These are phyloP conservation scores for Passer montanus DNA, from an alignment of 2,113 vertebrate genomes.

Conservation along the genomic window DNA sequence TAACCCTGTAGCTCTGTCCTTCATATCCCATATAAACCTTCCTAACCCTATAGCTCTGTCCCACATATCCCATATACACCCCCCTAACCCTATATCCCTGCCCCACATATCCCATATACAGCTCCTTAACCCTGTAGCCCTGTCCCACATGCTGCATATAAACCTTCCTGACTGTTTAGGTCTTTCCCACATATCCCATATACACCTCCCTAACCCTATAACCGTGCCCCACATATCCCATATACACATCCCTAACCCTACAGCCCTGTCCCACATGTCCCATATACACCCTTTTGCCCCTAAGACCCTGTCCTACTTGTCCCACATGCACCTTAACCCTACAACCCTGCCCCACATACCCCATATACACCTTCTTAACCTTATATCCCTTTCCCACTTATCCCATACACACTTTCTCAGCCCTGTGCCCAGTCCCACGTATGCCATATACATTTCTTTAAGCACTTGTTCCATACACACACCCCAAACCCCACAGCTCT, in stretches of 20 bases:
- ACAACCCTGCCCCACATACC: background rate
- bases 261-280: background rate
- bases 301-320: no score
- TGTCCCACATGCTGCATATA: accelerated
- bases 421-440: no score
- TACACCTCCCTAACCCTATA: background rate
- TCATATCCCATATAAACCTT: accelerated
- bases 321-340: accelerated
- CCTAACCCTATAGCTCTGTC: accelerated
- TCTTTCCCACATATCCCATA: no score
- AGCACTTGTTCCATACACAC: no score
- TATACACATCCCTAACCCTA: accelerated
- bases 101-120: no score
- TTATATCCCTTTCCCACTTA: background rate
- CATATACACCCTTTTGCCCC: background rate
- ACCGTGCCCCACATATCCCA: background rate
- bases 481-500: background rate
- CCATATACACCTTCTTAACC: background rate
- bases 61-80: background rate
- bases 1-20: accelerated
- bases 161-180: accelerated
- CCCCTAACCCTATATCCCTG: background rate
- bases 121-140: accelerated
- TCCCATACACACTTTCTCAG: no score
- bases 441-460: background rate